A percentile compares a stretch with the other conserved stretches of the same genome.
Conservation (phyloP, 92 coral and sea anemone species). For the Epizoanthus ramosus region DNA sequence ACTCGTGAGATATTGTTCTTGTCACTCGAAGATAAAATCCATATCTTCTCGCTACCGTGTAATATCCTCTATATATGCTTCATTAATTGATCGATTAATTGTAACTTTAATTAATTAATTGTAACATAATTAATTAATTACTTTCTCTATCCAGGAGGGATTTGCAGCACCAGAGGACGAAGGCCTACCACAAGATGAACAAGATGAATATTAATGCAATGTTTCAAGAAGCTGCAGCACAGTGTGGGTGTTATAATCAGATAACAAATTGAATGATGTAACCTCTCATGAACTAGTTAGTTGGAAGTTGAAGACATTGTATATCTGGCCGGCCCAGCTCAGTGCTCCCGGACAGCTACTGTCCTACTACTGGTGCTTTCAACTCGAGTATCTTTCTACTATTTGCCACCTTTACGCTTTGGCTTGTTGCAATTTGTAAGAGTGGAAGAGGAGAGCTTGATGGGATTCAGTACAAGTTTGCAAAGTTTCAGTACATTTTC, state of each 20-base stretch:
- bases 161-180: constrained; percentile 90
- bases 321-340: neutral
- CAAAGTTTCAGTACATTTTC: neutral
- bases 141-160: constrained; percentile 69
- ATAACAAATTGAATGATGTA: neutral
- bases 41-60: too few relatives aligned
- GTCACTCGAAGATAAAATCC: too few relatives aligned
- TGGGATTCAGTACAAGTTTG: neutral
- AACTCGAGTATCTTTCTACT: neutral
- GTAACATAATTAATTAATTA: neutral
- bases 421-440: neutral
- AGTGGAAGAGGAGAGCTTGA: neutral
- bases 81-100: too few relatives aligned
- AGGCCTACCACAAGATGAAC: constrained; percentile 68
- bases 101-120: too few relatives aligned
- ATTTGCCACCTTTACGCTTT: neutral
- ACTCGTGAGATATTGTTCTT: too few relatives aligned
- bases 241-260: neutral
- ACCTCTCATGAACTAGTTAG: neutral
- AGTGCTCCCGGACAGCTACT: neutral
- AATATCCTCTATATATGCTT: too few relatives aligned
- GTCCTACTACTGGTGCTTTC: neutral
- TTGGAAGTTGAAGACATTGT: neutral
- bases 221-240: neutral
- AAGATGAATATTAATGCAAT: constrained; percentile 76